phyloP scores from a whole-genome alignment of 2,113 vertebrate genomes.

The Regulus satrapa region DNA sequence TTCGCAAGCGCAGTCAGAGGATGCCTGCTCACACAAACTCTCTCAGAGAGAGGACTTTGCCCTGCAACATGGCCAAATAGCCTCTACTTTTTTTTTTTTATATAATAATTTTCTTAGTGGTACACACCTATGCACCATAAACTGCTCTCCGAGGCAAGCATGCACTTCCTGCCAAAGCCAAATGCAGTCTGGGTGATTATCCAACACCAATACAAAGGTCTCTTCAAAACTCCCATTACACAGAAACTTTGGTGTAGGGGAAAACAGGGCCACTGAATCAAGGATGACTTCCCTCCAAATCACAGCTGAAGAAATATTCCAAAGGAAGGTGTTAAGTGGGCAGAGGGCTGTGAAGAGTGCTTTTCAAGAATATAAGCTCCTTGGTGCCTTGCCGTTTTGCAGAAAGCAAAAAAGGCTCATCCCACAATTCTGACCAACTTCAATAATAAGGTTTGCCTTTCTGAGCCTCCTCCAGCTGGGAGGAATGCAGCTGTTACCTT shows the following conservation, averaged over 20 bases:
- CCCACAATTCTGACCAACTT: neutral
- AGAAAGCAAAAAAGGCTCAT: neutral
- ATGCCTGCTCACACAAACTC: neutral
- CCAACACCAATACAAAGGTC: rapidly evolving
- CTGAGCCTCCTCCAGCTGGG: neutral
- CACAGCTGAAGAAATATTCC: neutral
- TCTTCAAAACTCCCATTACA: neutral
- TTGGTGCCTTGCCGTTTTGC: neutral
- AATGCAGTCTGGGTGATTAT: neutral
- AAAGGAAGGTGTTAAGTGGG: neutral
- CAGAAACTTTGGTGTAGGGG: neutral
- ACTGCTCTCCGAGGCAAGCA: neutral
- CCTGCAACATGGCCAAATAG: rapidly evolving
- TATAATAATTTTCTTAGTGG: neutral
- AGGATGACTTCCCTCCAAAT: neutral
- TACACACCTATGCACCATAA: neutral
- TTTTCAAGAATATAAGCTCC: neutral
- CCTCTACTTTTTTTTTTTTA: neutral
- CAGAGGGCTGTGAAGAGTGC: neutral
- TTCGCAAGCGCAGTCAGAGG: rapidly evolving
- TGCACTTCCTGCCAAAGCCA: neutral
- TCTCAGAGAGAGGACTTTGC: neutral
- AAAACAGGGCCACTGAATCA: neutral
- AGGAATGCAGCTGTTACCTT: neutral
- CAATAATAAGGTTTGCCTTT: neutral